Evolutionary conservation across 1,140 invertebrate genomes (phyloP), one percentile per base, ranked within the genome.

Genomic region (Hirudo medicinalis): DNA sequence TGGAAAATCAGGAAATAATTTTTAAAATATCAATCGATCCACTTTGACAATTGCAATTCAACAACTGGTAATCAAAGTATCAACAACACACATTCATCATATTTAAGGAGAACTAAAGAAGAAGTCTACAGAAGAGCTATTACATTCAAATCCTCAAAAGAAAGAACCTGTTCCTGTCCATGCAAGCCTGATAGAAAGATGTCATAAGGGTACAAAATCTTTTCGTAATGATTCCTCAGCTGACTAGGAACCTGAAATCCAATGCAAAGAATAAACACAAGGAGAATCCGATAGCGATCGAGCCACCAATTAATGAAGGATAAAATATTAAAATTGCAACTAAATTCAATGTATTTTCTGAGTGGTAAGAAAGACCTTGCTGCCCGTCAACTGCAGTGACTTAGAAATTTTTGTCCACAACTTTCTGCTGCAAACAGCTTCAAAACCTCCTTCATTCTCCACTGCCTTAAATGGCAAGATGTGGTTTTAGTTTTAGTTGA

Each of bases 351-450:
- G 13, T 11, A 49, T 5, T 49, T 49, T 49, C 43, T 8, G 43
- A 68, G 91, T 88, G 60, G 88, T 88, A 13, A 90, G 91, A 43
- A 92, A 87, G 73, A 88, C 89, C 79, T 90, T 90, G 74, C 87
- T 89, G 74, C 76, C 85, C 17, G 89, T 88, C 82, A 91, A 92
- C 54, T 91, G 90, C 85, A 97, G 87, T 72, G 88, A 87, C 60
- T 86, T 86, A 0, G 92, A 90, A 36, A 97, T 88, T 82, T 89
- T 89, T 17, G 89, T 88, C 94, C 94, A 97, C 79, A 92, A 92
- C 74, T 91, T 87, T 73, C 92, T 90, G 77, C 87, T 88, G 36
- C 88, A 89, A 25, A 92, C 90, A 75, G 85, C 82, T 78, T 94
- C 90, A 82, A 91, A 90, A 54, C 92, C 92, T 77, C 91, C 92